Conservation (phyloP, 1,140 invertebrate species). For the Arion vulgaris region DNA sequence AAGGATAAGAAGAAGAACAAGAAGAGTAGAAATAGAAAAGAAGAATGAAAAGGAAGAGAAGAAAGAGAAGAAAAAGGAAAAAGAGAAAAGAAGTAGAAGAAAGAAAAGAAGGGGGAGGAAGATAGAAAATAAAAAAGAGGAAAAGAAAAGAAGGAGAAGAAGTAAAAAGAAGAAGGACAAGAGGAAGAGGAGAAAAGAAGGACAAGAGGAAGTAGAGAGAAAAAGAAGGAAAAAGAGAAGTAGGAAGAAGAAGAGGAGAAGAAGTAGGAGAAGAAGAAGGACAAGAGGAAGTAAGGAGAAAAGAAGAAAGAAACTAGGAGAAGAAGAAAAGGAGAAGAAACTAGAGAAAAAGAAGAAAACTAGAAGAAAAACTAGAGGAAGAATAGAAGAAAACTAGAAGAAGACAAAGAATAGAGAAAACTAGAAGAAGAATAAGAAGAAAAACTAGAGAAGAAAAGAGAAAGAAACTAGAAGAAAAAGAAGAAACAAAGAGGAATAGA, state of each 20-base stretch:
- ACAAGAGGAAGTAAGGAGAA: not conserved
- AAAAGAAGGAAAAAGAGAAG: slow-evolving; percentile 11
- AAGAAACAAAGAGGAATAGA: not conserved
- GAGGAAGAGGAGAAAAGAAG: slow-evolving; percentile 26
- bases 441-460: not conserved
- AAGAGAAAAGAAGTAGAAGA: slow-evolving; percentile 42
- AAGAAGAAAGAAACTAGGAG: not conserved
- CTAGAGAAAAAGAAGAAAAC: slow-evolving; percentile 11
- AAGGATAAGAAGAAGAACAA: slow-evolving; percentile 17
- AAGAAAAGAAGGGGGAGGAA: slow-evolving; percentile 31
- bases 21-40: slow-evolving; percentile 13
- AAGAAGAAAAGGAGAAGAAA: not conserved
- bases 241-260: not conserved
- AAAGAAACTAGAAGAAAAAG: not conserved
- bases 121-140: slow-evolving; percentile 8
- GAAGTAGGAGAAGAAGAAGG: not conserved
- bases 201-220: not conserved
- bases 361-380: not conserved
- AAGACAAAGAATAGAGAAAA: not conserved
- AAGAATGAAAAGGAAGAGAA: slow-evolving; percentile 2
- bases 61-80: slow-evolving; percentile 38
- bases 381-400: not conserved
- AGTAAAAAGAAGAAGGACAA: slow-evolving; percentile 32
- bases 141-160: slow-evolving; percentile 20
- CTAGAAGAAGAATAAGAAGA: not conserved